phyloP scores from a whole-genome alignment of 2,797 vertebrate genomes.

The Jordanella pulchra region DNA sequence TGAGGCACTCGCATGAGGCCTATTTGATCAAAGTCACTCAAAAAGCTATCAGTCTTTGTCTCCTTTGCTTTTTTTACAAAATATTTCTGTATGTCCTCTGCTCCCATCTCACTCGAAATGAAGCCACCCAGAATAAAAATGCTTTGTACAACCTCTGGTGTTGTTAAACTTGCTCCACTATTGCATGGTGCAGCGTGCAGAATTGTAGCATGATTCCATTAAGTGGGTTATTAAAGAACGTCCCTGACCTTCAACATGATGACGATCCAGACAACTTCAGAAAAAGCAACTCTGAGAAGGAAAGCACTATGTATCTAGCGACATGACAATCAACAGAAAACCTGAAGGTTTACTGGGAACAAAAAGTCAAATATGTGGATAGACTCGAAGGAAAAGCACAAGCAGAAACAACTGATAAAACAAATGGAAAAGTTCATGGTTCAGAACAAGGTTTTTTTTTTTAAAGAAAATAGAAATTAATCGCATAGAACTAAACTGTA shows the following conservation, averaged over 20 bases:
- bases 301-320: slow-evolving; percentile 30
- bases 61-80: slow-evolving; percentile 41
- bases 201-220: slow-evolving; percentile 61
- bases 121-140: slow-evolving; percentile 51
- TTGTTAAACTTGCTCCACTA: slow-evolving; percentile 38
- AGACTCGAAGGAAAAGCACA: slow-evolving; percentile 24
- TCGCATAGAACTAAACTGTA: neutral
- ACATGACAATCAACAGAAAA: slow-evolving; percentile 35
- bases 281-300: slow-evolving; percentile 51
- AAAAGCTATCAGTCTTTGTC: slow-evolving; percentile 58
- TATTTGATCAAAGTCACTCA: slow-evolving; percentile 72
- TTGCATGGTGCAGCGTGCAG: slow-evolving; percentile 38
- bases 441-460: neutral
- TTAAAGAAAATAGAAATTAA: no score
- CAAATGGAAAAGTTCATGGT: neutral
- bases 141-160: slow-evolving; percentile 51
- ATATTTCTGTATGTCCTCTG: slow-evolving; percentile 49
- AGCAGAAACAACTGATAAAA: neutral
- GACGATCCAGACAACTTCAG: slow-evolving; percentile 39
- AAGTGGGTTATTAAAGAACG: slow-evolving; percentile 65
- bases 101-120: slow-evolving; percentile 42
- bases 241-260: slow-evolving; percentile 61
- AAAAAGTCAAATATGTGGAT: slow-evolving; percentile 19
- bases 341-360: slow-evolving; percentile 18
- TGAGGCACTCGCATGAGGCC: slow-evolving; percentile 58